phyloP scores from a whole-genome alignment of 2,113 vertebrate species.

The Smithornis capensis region DNA sequence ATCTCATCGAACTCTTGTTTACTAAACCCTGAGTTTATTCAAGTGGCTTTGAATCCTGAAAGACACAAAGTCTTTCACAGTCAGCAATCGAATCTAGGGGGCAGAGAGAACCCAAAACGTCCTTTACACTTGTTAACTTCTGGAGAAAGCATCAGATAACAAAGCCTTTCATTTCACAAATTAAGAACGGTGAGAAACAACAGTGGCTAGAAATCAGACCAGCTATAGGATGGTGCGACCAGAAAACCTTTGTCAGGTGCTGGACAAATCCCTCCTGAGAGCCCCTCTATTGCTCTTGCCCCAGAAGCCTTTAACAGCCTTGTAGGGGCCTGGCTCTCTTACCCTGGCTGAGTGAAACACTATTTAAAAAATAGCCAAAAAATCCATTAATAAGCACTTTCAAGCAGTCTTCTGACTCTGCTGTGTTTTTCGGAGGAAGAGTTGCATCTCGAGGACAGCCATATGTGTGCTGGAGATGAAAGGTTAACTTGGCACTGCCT shows the following conservation, averaged over 20 bases:
- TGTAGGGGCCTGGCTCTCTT: neutral
- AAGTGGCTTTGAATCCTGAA: constrained; percentile 38
- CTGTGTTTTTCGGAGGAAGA: neutral
- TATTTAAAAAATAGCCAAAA: neutral
- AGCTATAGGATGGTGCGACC: neutral
- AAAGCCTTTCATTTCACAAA: neutral
- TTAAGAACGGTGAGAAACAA: neutral
- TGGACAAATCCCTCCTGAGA: neutral
- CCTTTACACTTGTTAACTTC: neutral
- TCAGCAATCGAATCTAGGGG: neutral
- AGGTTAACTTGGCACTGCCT: neutral
- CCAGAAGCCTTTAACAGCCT: neutral
- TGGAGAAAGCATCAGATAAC: neutral
- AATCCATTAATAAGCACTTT: neutral
- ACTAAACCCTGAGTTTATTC: constrained; percentile 41
- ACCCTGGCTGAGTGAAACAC: neutral
- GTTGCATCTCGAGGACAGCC: neutral
- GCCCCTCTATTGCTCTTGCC: neutral
- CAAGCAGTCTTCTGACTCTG: neutral
- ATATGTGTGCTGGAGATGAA: fast-evolving
- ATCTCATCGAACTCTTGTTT: constrained; percentile 49
- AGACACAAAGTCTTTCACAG: neutral
- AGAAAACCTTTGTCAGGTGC: neutral
- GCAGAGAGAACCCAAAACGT: neutral
- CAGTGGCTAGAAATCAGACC: neutral